A percentile compares a stretch with the other conserved stretches of the same genome.
Conservation (phyloP, 2,113 vertebrate genomes). For the Perca schrenkii region DNA sequence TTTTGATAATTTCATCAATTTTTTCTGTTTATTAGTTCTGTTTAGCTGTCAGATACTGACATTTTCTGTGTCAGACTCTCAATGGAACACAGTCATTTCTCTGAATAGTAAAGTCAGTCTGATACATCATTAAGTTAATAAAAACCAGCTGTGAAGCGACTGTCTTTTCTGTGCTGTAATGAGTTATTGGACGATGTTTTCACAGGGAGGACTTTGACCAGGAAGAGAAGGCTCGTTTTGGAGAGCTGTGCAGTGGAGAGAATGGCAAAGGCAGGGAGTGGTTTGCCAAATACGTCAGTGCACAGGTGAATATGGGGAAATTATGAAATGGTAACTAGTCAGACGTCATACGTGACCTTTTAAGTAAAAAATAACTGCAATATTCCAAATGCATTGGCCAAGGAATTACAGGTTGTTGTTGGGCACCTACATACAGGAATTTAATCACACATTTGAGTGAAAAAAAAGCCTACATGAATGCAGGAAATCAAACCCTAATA, state of each 20-base stretch:
- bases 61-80: neutral
- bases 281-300: slow-evolving; percentile 95
- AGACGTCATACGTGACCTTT: neutral
- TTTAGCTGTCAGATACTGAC: neutral
- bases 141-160: neutral
- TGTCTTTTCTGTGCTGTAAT: neutral
- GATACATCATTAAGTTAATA: neutral
- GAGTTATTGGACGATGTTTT: slow-evolving; percentile 3
- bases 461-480: neutral
- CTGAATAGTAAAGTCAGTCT: neutral
- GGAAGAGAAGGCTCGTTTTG: slow-evolving; percentile 95
- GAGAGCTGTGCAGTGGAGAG: slow-evolving; percentile 92
- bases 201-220: slow-evolving; percentile 93
- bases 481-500: neutral
- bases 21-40: neutral
- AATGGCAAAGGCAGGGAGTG: slow-evolving; percentile 94
- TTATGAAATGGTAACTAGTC: neutral
- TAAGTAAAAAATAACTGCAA: neutral
- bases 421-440: neutral
- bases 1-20: neutral
- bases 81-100: neutral
- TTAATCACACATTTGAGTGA: neutral
- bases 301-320: slow-evolving; percentile 86
- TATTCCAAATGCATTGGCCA: neutral
- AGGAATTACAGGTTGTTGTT: neutral